A percentile compares a stretch with the other conserved stretches of the same genome.
Evolutionary conservation across 2,888 invertebrate genomes (phyloP).

Genomic region (Unio pictorum): DNA sequence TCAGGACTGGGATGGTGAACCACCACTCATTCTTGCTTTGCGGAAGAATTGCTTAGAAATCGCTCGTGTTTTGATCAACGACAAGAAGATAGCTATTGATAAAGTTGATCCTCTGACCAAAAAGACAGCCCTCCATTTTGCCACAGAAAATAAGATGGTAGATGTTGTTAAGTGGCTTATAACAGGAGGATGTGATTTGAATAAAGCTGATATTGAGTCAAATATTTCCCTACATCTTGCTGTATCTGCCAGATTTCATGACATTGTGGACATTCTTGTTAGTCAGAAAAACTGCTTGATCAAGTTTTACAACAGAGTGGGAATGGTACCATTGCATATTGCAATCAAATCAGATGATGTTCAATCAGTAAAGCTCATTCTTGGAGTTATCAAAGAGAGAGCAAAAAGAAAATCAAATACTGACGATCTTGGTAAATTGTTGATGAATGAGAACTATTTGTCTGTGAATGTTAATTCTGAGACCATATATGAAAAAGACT

Average conservation of each 20-base stretch:
- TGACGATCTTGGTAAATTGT: constrained; percentile 3
- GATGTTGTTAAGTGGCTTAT: constrained; percentile 38
- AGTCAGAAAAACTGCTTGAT: constrained; percentile 19
- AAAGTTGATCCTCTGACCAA: constrained; percentile 47
- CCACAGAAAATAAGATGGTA: constrained; percentile 30
- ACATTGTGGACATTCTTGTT: constrained; percentile 30
- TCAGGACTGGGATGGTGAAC: constrained; percentile 49
- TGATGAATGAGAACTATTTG: constrained; percentile 22
- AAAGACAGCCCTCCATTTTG: constrained; percentile 45
- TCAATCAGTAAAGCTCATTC: constrained; percentile 3
- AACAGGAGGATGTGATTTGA: constrained; percentile 34
- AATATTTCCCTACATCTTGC: constrained; percentile 46
- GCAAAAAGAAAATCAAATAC: constrained; percentile 2
- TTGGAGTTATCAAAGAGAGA: constrained; percentile 17
- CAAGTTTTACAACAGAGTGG: constrained; percentile 33
- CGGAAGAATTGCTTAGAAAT: constrained; percentile 43
- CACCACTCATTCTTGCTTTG: constrained; percentile 47
- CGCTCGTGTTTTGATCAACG: constrained; percentile 30
- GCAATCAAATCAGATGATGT: constrained; percentile 28
- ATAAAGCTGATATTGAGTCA: constrained; percentile 29
- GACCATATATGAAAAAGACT: constrained; percentile 23
- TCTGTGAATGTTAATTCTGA: constrained; percentile 25
- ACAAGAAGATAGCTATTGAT: constrained; percentile 40
- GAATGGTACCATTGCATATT: constrained; percentile 35
- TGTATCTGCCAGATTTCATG: constrained; percentile 20